phyloP scores from a whole-genome alignment of 1,140 invertebrate species.

The Aphis gossypii region DNA sequence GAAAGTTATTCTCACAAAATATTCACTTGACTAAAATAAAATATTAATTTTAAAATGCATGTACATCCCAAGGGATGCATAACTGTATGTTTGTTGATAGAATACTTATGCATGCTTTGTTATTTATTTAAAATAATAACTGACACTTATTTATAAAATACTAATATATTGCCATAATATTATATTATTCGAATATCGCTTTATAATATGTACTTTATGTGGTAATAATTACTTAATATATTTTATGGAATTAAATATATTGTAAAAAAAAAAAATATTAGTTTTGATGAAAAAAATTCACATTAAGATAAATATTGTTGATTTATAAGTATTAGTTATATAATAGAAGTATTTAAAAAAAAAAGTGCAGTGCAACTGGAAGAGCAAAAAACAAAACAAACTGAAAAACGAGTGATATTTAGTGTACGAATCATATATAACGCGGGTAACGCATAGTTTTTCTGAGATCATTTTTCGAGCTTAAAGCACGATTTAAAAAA shows the following conservation, averaged over 20 bases:
- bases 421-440: not conserved
- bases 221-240: not conserved
- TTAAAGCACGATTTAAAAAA: conserved; percentile 30
- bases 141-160: not conserved
- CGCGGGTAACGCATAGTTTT: not conserved
- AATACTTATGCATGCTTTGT: not conserved
- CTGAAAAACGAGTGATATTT: not conserved
- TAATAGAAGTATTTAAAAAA: not conserved
- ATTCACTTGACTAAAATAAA: not conserved
- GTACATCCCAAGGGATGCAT: not conserved
- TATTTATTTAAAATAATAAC: not conserved
- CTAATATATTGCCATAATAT: not conserved
- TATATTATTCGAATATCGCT: not conserved
- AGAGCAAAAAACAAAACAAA: not conserved
- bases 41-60: not conserved
- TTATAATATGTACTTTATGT: not conserved
- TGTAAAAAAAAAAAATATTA: not conserved
- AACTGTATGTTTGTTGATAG: not conserved
- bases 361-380: not conserved
- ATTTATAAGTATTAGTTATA: not conserved
- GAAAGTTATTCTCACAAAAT: not conserved
- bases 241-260: not conserved
- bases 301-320: not conserved
- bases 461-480: conserved; percentile 18
- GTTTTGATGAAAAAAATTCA: not conserved